phyloP scores from a whole-genome alignment of 2,113 vertebrate species.

The Malurus alboscapulatus region DNA sequence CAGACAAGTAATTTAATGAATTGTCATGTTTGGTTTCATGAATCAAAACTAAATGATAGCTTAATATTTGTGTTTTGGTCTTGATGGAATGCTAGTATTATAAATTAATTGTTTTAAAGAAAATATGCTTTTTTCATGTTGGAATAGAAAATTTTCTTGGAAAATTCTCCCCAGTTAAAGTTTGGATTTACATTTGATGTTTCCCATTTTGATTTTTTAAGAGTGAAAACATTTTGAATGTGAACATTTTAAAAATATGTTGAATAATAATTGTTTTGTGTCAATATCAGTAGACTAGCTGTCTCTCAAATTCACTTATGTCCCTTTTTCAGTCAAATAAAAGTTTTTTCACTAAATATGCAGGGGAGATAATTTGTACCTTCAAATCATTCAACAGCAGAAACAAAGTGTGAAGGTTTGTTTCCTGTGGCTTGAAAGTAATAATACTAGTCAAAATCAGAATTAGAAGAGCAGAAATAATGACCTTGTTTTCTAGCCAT shows the following conservation, averaged over 20 bases:
- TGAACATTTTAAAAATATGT: neutral
- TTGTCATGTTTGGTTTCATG: neutral
- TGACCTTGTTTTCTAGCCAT: neutral
- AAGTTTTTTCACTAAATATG: neutral
- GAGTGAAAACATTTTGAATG: neutral
- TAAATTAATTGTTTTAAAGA: neutral
- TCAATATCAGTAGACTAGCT: neutral
- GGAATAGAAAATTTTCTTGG: neutral
- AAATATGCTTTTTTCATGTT: neutral
- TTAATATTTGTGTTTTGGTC: neutral
- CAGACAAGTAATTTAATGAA: neutral
- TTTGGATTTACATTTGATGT: neutral
- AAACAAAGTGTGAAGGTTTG: neutral
- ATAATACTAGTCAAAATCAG: neutral
- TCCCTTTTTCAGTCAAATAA: neutral
- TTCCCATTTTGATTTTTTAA: neutral
- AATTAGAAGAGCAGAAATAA: conserved; percentile 36
- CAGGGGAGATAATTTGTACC: neutral
- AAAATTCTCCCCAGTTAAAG: neutral
- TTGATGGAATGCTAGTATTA: neutral
- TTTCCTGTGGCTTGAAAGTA: neutral
- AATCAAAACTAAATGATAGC: neutral
- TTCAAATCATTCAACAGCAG: neutral
- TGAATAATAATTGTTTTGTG: neutral
- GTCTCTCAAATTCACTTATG: neutral